Percentiles rank a stretch among this genome's conserved stretches.
These are phyloP conservation scores for Solen grandis DNA, from an alignment of 1,140 invertebrate species.

Conservation along the genomic window DNA sequence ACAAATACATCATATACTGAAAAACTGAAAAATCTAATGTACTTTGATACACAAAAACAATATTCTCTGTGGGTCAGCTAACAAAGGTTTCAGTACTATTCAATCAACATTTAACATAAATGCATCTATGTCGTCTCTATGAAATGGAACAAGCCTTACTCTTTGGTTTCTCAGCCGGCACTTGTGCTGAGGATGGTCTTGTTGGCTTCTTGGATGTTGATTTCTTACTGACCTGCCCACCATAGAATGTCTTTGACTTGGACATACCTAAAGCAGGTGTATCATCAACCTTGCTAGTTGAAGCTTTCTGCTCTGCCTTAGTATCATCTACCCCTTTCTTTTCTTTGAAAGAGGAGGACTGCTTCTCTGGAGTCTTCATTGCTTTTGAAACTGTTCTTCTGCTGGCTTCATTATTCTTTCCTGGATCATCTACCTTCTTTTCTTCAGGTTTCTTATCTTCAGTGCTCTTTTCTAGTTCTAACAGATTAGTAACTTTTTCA, in stretches of 20 bases:
- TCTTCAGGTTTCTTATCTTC: background rate
- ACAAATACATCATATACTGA: background rate
- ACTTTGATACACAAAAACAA: background rate
- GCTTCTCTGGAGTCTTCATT: background rate
- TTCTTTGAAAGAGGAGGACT: background rate
- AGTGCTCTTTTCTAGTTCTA: background rate
- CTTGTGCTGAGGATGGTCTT: background rate
- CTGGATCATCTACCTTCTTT: background rate
- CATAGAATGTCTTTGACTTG: background rate
- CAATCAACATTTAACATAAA: background rate
- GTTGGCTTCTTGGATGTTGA: background rate
- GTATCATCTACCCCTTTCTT: background rate
- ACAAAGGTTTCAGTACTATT: background rate
- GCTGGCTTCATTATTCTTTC: background rate
- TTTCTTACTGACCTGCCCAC: background rate
- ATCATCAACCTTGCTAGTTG: background rate
- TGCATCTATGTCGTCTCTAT: background rate
- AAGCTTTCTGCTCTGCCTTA: background rate
- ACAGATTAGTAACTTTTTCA: background rate
- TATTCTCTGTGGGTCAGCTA: background rate
- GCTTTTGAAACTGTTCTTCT: background rate
- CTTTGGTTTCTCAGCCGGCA: background rate
- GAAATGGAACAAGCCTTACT: background rate
- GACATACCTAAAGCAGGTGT: background rate
- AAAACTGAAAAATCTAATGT: background rate